Base-by-base conservation (phyloP, 2,888 invertebrate species). In the Campoletis raptor region DNA sequence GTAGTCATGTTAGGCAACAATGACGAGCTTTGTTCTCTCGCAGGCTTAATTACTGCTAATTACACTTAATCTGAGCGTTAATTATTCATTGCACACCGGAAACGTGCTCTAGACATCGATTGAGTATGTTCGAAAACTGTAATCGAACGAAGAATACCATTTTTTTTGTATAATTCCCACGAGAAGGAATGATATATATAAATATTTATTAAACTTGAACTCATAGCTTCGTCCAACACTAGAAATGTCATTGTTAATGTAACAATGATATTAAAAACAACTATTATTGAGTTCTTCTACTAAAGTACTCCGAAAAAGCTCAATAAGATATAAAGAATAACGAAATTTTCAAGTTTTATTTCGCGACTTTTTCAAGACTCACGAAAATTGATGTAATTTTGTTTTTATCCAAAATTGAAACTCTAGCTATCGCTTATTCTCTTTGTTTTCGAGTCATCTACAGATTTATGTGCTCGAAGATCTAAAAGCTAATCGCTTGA, bases 41-140 rank as follows among this genome's bases (percentile, higher is more conserved):
- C 77, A 57, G 30, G 76, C 83, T 85, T 89, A 90, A 90, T 88
- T 73, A 67, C 78, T 76, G 57, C 82, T 89, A 91, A 89, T 89
- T 89, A 89, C 83, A 84, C 85, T 85, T 86, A 88, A 90, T 89
- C 89, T 87, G 69, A 24, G 21, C 84, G 89, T 87, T 90, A 90
- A 91, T 86, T 89, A 85, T 77, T 70, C 42, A 73, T 54, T 66
- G 66, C 69, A 30, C 30, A 70, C 69, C 87, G 85, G 80, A 88
- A 86, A 81, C 82, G 48, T 30, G 81, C 82, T 79, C 70, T 42
- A 48, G 21, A 12, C 54, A 70, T 40, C 66, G 67, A 83, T 83
- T 81, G 77, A 74, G 72, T 78, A 69, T 81, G 72, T 30, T 86
- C 54, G 37, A 81, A 81, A 61, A 74, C 57, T 81, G 52, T 52